A percentile compares a stretch with the other conserved stretches of the same genome.
Conservation (phyloP, 2,888 invertebrate species). For the Xestobium rufovillosum region DNA sequence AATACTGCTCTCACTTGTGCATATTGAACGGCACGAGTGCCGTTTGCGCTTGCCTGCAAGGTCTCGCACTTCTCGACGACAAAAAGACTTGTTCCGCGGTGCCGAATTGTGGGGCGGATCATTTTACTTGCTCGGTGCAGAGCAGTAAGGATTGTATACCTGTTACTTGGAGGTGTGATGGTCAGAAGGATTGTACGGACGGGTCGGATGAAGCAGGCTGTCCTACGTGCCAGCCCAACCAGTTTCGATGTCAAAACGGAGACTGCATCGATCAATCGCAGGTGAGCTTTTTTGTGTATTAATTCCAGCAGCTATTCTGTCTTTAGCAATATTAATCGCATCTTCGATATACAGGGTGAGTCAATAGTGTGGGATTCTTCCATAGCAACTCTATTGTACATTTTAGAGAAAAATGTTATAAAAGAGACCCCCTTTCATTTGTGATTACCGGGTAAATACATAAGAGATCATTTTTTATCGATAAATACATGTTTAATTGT, state of each 20-base stretch:
- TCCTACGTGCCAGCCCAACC: constrained; percentile 60
- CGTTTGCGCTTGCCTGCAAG: constrained; percentile 72
- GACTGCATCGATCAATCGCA: constrained; percentile 36
- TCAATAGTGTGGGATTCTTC: too few species aligned
- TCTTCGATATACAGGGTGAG: too few species aligned
- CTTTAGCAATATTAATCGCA: too few species aligned
- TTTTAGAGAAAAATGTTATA: too few species aligned
- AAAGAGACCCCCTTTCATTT: too few species aligned
- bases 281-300: constrained; percentile 55
- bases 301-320: too few species aligned
- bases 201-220: constrained; percentile 73
- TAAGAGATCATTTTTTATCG: too few species aligned
- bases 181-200: constrained; percentile 74
- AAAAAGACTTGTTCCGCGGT: constrained; percentile 58
- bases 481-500: too few species aligned
- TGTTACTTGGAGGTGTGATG: constrained; percentile 68
- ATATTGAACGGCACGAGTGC: constrained; percentile 52
- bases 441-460: too few species aligned
- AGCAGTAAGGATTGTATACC: constrained; percentile 61
- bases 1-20: constrained; percentile 65
- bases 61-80: constrained; percentile 56
- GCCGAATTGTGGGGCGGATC: constrained; percentile 62
- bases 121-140: constrained; percentile 60
- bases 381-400: too few species aligned
- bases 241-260: constrained; percentile 55